Base-by-base conservation (phyloP, 2,113 vertebrate species). In the Petromus typicus region DNA sequence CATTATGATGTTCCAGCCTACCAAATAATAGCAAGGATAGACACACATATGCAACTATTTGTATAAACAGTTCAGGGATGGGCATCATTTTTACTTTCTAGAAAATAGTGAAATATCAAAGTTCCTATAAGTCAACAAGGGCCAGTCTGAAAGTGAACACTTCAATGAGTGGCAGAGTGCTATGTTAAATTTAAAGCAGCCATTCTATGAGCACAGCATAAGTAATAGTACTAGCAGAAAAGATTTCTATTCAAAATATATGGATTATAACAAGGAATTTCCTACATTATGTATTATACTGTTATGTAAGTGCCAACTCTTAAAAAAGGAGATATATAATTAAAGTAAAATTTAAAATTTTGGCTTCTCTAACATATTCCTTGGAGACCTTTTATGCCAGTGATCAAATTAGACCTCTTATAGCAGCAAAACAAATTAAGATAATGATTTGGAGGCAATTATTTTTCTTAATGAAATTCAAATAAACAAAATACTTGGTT, bases 61-160 rank as follows among this genome's bases (percentile, higher is more conserved):
- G 71, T 56, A 9, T 8, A n/a, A 79, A 17, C 48, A 79, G 48
- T 12, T 22, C 27, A 54, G 34, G 16, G 16, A 79, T 2, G 4
- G 8, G 7, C 76, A n/a, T 17, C 20, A 34, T 5, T 32, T 17
- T 34, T 79, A n/a, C 22, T 17, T n/a, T 9, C 23, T 37, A 59
- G 25, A 76, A 73, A 93, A 32, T 25, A 1, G 30, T 13, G 9
- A 40, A 8, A 34, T 13, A 75, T 45, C 25, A 61, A 57, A 32
- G 3, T 22, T 66, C 1, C 1, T 30, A 32, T 6, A 59, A 5
- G 9, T 9, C 45, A 73, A 0, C 4, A 5, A 79, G 34, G 7
- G 30, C 27, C 34, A 64, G 7, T 20, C 30, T 23, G 57, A 10
- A 27, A 45, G 48, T 3, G 54, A 20, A 2, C 3, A 37, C 7